phyloP scores from a whole-genome alignment of 2,888 invertebrate species.

The Athetis lepigone region DNA sequence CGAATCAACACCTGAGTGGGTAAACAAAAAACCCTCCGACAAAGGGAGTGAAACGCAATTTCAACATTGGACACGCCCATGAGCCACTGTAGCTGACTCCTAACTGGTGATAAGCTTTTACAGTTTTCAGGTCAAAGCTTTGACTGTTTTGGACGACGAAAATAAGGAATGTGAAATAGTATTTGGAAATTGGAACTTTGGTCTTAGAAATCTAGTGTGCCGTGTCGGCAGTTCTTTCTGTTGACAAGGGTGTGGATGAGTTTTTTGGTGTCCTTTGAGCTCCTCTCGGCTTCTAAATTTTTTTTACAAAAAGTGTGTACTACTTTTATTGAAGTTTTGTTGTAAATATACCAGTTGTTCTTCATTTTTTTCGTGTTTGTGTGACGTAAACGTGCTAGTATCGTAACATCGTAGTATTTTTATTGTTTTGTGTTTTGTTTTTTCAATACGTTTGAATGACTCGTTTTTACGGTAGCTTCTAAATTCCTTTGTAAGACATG shows the following conservation, averaged over 20 bases:
- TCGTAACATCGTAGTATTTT: neutral
- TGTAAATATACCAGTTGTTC: too few relatives aligned
- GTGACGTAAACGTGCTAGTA: neutral
- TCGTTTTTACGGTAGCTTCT: slow-evolving; percentile 21
- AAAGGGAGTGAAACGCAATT: slow-evolving; percentile 76
- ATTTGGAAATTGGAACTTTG: slow-evolving; percentile 13
- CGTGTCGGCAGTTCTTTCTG: too few relatives aligned
- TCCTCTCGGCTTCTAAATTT: too few relatives aligned
- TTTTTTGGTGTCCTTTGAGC: too few relatives aligned
- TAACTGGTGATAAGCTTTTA: slow-evolving; percentile 65
- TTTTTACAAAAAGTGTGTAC: too few relatives aligned
- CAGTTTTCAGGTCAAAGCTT: slow-evolving; percentile 71
- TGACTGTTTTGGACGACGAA: slow-evolving; percentile 65
- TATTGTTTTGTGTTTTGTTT: slow-evolving; percentile 6
- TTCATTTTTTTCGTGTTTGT: neutral
- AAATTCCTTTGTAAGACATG: slow-evolving; percentile 35
- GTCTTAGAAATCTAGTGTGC: neutral
- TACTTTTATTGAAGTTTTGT: too few relatives aligned
- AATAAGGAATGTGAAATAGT: slow-evolving; percentile 8
- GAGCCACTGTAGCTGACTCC: slow-evolving; percentile 52
- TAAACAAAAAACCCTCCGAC: slow-evolving; percentile 71
- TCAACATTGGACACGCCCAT: slow-evolving; percentile 70
- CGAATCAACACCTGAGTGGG: slow-evolving; percentile 68
- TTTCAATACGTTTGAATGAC: slow-evolving; percentile 10
- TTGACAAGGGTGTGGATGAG: too few relatives aligned